phyloP scores from a whole-genome alignment of 2,113 vertebrate species.

The Spea multiplicata region DNA sequence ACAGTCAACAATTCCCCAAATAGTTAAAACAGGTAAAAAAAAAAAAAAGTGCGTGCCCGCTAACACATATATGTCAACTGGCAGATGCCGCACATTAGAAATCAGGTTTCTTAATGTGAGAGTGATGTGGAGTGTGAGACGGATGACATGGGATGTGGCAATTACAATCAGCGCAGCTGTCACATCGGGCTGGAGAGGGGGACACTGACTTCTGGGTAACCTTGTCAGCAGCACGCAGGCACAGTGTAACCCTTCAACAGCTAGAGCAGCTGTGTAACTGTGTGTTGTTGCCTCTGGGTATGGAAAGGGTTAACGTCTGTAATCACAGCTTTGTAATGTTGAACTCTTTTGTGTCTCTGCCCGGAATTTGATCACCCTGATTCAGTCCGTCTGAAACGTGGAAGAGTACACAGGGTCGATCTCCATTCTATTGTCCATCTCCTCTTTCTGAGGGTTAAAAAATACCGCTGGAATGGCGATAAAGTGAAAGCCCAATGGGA shows the following conservation, averaged over 20 bases:
- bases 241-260: not conserved
- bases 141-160: constrained; percentile 15
- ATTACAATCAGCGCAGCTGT: constrained; percentile 24
- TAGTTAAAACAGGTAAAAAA: not conserved
- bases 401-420: too few species aligned
- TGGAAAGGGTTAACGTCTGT: too few species aligned
- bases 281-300: not conserved
- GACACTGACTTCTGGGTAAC: constrained; percentile 13
- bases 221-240: constrained; percentile 2
- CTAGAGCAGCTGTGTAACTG: not conserved
- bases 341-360: too few species aligned
- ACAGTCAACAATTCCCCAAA: not conserved
- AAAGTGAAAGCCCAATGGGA: too few species aligned
- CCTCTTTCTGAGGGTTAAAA: too few species aligned
- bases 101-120: constrained; percentile 4
- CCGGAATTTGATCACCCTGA: too few species aligned
- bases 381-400: too few species aligned
- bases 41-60: not conserved
- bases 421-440: too few species aligned
- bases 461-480: too few species aligned
- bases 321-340: too few species aligned
- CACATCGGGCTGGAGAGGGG: not conserved
- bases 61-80: not conserved
- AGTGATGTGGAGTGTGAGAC: constrained; percentile 12
- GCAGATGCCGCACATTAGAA: not conserved